Conservation (phyloP, 2,113 vertebrate genomes). For the Antennarius striatus region DNA sequence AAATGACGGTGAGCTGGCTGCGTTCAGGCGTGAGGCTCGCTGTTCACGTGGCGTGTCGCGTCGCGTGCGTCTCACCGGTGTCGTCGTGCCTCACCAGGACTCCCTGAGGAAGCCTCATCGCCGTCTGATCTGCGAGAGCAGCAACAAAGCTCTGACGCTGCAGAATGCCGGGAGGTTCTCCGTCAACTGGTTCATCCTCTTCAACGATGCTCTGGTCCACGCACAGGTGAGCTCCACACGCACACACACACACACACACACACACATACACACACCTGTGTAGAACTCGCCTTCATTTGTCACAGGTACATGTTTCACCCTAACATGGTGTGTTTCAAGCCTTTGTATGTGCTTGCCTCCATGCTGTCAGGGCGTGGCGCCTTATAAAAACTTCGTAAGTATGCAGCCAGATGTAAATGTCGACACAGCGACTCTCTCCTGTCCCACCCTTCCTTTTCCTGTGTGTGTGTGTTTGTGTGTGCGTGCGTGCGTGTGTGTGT, state of each 20-base stretch:
- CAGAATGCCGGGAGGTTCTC: slow-evolving; percentile 97
- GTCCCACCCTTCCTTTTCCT: background rate
- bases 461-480: slow-evolving; percentile 7
- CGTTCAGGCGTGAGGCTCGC: no score
- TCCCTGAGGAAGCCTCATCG: slow-evolving; percentile 92
- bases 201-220: slow-evolving; percentile 94
- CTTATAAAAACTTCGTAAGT: slow-evolving; percentile 83
- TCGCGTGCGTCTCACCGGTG: background rate
- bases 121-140: slow-evolving; percentile 94
- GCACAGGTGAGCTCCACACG: slow-evolving; percentile 86
- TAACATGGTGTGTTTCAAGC: slow-evolving; percentile 55
- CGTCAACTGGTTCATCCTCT: slow-evolving; percentile 99
- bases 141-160: slow-evolving; percentile 90
- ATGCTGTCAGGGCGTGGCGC: slow-evolving; percentile 82
- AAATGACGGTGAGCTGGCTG: slow-evolving; percentile 88
- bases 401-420: slow-evolving; percentile 48
- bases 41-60: background rate
- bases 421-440: background rate
- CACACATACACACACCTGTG: no score
- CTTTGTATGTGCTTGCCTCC: slow-evolving; percentile 77
- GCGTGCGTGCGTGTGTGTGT: background rate
- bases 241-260: background rate
- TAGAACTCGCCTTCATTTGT: background rate
- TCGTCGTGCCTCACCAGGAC: slow-evolving; percentile 77
- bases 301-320: background rate